Conservation (phyloP, 2,888 invertebrate species). For the Allophyes oxyacanthae region DNA sequence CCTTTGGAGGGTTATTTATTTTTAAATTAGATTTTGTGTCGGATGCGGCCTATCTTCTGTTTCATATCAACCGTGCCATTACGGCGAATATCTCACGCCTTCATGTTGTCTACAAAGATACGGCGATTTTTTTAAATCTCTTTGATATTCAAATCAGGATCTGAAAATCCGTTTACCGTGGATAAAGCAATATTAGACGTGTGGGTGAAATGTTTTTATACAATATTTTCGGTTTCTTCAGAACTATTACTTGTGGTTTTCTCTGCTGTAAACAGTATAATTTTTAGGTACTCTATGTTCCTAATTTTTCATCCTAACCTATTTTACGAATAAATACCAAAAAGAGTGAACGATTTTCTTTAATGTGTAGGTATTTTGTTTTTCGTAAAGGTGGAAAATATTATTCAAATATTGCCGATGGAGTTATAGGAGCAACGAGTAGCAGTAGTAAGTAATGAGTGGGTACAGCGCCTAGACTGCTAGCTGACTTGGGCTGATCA, state of each 20-base stretch:
- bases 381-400: too few relatives aligned
- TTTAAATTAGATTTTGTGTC: constrained; percentile 76
- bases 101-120: constrained; percentile 46
- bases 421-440: background rate
- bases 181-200: constrained; percentile 28
- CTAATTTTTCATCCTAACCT: too few relatives aligned
- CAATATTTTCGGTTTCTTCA: constrained; percentile 3
- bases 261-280: too few relatives aligned
- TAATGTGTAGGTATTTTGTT: too few relatives aligned
- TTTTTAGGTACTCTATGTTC: too few relatives aligned
- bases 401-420: background rate
- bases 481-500: too few relatives aligned
- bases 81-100: constrained; percentile 49
- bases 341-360: too few relatives aligned
- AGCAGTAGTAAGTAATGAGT: background rate
- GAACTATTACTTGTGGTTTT: constrained; percentile 6
- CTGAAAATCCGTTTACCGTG: constrained; percentile 42
- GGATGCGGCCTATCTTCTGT: constrained; percentile 61
- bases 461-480: background rate
- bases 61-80: constrained; percentile 66
- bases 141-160: constrained; percentile 70
- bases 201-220: constrained; percentile 5
- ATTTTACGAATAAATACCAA: too few relatives aligned
- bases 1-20: constrained; percentile 53
- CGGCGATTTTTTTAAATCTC: constrained; percentile 57